Conservation (phyloP, 2,797 vertebrate genomes). For the Amblyraja radiata region DNA sequence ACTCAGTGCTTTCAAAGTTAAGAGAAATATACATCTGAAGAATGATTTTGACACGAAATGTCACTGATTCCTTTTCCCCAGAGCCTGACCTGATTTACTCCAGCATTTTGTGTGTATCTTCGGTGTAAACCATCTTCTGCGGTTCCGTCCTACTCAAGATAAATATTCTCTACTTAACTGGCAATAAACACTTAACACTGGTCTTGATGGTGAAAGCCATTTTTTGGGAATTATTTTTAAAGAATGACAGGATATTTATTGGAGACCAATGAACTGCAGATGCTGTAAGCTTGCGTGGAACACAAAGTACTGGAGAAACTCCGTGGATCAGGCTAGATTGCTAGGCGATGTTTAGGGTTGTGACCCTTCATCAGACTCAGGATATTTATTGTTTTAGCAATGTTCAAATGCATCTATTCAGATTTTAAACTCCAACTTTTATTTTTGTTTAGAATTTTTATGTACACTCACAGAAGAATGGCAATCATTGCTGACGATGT, state of each 20-base stretch:
- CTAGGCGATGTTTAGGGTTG: no score
- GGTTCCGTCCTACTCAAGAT: not conserved
- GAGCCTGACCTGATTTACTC: no score
- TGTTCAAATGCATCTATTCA: not conserved
- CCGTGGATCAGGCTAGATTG: no score
- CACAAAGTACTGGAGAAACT: no score
- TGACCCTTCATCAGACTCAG: no score
- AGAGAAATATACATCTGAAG: not conserved
- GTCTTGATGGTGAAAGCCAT: not conserved
- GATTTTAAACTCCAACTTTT: constrained; percentile 19
- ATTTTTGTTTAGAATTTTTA: constrained; percentile 64
- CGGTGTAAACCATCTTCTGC: no score
- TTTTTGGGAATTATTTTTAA: not conserved
- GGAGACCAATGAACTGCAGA: no score
- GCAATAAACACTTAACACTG: not conserved
- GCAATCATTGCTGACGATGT: constrained; percentile 85
- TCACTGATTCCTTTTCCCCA: no score
- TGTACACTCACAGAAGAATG: constrained; percentile 84
- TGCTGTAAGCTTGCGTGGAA: no score
- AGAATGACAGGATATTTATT: not conserved
- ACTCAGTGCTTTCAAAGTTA: not conserved
- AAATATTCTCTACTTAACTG: not conserved
- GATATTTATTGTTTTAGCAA: not conserved
- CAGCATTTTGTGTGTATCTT: no score
- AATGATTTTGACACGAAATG: no score